Base-by-base conservation (phyloP, 2,113 vertebrate species). In the Procavia capensis region DNA sequence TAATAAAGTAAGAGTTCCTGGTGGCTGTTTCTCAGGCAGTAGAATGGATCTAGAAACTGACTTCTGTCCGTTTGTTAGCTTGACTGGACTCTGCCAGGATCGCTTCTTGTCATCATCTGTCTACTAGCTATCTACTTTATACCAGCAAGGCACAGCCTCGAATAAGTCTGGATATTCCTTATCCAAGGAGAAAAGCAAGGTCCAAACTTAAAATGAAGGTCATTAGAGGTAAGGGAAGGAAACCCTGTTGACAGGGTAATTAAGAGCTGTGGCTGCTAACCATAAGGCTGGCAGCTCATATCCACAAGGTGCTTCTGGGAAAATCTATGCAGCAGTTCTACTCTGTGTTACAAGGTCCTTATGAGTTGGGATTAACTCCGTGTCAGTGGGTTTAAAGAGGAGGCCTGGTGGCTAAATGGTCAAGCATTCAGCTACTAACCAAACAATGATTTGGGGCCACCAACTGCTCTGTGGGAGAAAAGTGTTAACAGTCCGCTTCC, bases 101-200 rank as follows among this genome's bases (percentile, higher is more conserved):
- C 72, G 6, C 4, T 39, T 82, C 10, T 79, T 36, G 9, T 70
- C n/a, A 24, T 43, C 6, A 41, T n/a, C 59, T 63, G 20, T n/a
- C 57, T 54, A 43, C 43, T 3, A 47, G 47, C 5, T 61, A 19
- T n/a, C 54, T 63, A 41, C 54, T 88, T 96, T 66, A 34, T 47
- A 83, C 72, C 54, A 94, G 83, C 76, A 88, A 63, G 61, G 89
- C 39, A 68, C 79, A 91, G 63, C 31, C 68, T 79, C 66, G 89
- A 91, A 84, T 85, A 50, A 91, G 36, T 1, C 17, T 85, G 50
- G 41, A 45, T 70, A 39, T 36, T n/a, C 25, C 25, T 76, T 68
- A 31, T 80, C 19, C 11, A 31, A 7, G 22, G 24, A 39, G 34
- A 84, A 50, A 91, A 88, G 19, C 45, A 57, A 89, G 50, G 47